Evolutionary conservation across 1,140 invertebrate genomes (phyloP), one percentile per base, ranked within the genome.

Genomic region (Cyphomyrmex costatus): DNA sequence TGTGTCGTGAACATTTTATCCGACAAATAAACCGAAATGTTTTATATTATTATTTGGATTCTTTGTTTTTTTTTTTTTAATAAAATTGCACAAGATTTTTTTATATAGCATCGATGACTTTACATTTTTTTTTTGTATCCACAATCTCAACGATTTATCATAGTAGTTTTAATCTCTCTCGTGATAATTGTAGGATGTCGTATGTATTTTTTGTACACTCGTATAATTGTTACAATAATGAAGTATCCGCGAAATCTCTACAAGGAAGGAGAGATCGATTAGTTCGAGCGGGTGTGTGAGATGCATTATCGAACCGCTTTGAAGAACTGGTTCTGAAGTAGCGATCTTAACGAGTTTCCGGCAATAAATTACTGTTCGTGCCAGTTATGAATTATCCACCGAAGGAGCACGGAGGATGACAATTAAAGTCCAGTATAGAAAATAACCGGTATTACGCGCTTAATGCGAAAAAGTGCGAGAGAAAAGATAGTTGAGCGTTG

Each of bases 291-390:
- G 68, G 79, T n/a, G 56, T 61, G 53, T 33, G 51, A 82, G 51
- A 82, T 82, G 68, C 53, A 83, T 60, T 73, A 49, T 83, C 79
- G 66, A 60, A 53, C 36, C 66, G 56, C 56, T 73, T 60, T n/a
- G 68, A 74, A 60, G 68, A 83, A 83, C 79, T 74, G 79, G 79
- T 83, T 83, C 36, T 60, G 79, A 73, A 82, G 36, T 61, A 83
- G 79, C 68, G 68, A 83, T 83, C 68, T 83, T 83, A 83, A 83
- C 66, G 68, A 82, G 79, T 33, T 83, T 83, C 79, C 79, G 79
- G 79, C 53, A 74, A 83, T 83, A 83, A 83, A 83, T 83, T 83
- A 83, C 51, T 33, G 53, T 74, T 83, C 79, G 79, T 83, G 68
- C 36, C 7, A 42, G 68, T 60, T 83, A 82, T 82, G 79, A 83